phyloP scores from a whole-genome alignment of 2,113 vertebrate species.

The Mobula hypostoma region DNA sequence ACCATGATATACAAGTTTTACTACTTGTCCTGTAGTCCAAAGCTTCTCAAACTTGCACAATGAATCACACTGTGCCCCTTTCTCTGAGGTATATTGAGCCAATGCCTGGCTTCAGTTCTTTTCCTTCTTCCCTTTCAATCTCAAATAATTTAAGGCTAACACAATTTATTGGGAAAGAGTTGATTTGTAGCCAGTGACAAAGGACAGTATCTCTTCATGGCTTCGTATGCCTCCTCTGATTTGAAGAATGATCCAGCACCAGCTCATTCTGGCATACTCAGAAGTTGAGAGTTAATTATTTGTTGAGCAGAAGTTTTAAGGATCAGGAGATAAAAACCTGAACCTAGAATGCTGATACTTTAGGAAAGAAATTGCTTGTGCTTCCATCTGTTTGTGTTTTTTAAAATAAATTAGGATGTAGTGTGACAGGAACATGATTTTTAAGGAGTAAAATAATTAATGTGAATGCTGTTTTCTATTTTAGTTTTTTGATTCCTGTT shows the following conservation, averaged over 20 bases:
- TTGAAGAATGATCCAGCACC: background rate
- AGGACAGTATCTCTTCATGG: background rate
- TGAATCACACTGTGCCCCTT: background rate
- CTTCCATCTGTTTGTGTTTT: background rate
- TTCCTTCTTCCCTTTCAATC: background rate
- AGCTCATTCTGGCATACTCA: background rate
- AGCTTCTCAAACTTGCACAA: background rate
- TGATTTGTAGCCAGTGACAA: background rate
- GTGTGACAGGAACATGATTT: background rate
- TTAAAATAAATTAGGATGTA: background rate
- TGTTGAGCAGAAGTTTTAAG: background rate
- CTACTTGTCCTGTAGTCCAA: background rate
- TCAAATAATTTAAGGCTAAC: background rate
- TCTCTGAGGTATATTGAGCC: background rate
- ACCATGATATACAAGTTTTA: background rate
- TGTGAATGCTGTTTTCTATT: background rate
- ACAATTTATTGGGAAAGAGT: background rate
- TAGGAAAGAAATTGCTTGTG: background rate
- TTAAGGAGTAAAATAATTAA: background rate
- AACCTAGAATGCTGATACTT: background rate
- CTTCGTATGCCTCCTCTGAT: background rate
- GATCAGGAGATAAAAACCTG: background rate
- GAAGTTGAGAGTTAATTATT: background rate
- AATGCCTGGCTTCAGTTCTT: background rate
- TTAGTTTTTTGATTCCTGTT: background rate